These are phyloP conservation scores for Lepidochrysops patricia DNA, from an alignment of 2,888 invertebrate genomes.

Conservation along the genomic window DNA sequence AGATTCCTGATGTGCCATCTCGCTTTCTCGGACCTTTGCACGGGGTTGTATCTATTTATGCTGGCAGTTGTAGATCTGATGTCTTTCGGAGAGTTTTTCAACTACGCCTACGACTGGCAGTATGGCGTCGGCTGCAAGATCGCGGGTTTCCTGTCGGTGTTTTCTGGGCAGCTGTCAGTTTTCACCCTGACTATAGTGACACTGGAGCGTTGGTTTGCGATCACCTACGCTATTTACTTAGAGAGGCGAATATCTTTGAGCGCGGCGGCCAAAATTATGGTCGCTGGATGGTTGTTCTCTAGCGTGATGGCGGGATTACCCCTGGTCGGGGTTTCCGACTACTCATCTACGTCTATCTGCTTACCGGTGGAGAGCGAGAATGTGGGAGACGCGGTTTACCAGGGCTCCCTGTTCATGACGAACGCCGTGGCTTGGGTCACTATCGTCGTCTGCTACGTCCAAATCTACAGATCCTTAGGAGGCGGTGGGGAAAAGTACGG, in stretches of 20 bases:
- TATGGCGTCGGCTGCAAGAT: constrained; percentile 85
- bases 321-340: constrained; percentile 87
- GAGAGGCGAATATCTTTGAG: constrained; percentile 84
- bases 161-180: constrained; percentile 90
- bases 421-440: constrained; percentile 88
- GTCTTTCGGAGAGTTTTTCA: constrained; percentile 90
- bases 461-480: constrained; percentile 88
- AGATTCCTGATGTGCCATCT: constrained; percentile 78
- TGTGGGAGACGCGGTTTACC: constrained; percentile 80
- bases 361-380: constrained; percentile 88
- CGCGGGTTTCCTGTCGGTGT: constrained; percentile 91
- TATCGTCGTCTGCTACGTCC: constrained; percentile 88
- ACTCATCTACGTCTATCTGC: constrained; percentile 90
- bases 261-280: constrained; percentile 84
- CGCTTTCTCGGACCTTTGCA: constrained; percentile 90
- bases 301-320: constrained; percentile 85
- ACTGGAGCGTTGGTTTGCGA: constrained; percentile 88
- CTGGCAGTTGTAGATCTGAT: constrained; percentile 88
- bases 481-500: constrained; percentile 81
- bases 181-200: constrained; percentile 91
- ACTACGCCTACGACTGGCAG: constrained; percentile 94
- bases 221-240: constrained; percentile 87
- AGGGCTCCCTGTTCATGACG: constrained; percentile 81
- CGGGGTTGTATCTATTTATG: constrained; percentile 88
- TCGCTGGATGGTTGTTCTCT: constrained; percentile 86